Conservation (phyloP, 2,113 vertebrate species). For the Pachycephala philippinensis region DNA sequence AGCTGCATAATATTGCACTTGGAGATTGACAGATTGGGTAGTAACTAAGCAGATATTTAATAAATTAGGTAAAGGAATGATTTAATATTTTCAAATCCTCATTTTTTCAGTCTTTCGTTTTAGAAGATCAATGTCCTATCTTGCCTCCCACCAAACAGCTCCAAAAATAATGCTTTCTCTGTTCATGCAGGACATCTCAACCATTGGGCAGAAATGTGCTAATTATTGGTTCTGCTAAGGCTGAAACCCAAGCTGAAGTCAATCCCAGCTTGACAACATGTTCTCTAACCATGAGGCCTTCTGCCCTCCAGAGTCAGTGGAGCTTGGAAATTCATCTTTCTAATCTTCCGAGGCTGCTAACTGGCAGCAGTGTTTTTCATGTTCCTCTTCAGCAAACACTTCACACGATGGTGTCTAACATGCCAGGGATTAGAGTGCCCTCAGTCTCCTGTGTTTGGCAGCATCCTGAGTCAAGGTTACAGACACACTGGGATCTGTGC, state of each 20-base stretch:
- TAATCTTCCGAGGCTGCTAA: background rate
- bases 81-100: background rate
- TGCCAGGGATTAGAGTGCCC: background rate
- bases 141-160: background rate
- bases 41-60: background rate
- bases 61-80: background rate
- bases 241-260: background rate
- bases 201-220: background rate
- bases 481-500: background rate
- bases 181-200: background rate
- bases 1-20: background rate
- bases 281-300: background rate
- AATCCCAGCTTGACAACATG: background rate
- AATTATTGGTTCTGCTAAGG: background rate
- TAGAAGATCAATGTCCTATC: background rate
- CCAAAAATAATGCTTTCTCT: background rate
- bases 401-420: background rate
- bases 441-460: background rate
- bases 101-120: background rate
- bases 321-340: background rate
- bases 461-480: fast-evolving
- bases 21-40: background rate
- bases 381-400: background rate
- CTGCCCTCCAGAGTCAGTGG: background rate
- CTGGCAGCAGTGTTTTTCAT: background rate